These are phyloP conservation scores for Cairina moschata DNA, from an alignment of 2,113 vertebrate species.

Conservation along the genomic window DNA sequence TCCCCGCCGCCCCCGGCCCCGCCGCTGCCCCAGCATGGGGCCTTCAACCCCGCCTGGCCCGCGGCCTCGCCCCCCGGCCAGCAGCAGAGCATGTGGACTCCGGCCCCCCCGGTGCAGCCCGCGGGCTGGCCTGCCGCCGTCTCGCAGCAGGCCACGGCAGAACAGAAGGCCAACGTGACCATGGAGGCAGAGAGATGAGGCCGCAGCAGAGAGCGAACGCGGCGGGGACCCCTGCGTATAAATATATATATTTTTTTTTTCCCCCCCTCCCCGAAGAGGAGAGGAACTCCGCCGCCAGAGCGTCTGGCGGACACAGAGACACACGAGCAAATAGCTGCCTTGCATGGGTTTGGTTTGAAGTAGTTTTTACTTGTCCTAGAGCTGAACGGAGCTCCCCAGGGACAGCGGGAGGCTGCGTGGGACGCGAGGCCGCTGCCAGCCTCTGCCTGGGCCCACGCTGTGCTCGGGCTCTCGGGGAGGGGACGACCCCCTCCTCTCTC, in stretches of 20 bases:
- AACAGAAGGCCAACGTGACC: slow-evolving; percentile 91
- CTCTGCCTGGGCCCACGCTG: neutral
- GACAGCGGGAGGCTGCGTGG: slow-evolving; percentile 55
- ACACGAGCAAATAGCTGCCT: slow-evolving; percentile 59
- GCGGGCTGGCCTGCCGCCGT: slow-evolving; percentile 86
- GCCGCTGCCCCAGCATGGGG: slow-evolving; percentile 76
- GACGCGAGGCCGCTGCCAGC: neutral
- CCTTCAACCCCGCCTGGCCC: slow-evolving; percentile 83
- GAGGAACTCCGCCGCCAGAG: slow-evolving; percentile 59
- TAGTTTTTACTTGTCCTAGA: slow-evolving; percentile 67
- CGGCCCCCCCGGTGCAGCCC: slow-evolving; percentile 81
- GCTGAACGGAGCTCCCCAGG: slow-evolving; percentile 65
- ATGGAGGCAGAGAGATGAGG: slow-evolving; percentile 99
- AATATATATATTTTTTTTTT: neutral
- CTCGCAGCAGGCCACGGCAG: slow-evolving; percentile 82
- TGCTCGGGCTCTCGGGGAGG: neutral
- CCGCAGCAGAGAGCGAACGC: slow-evolving; percentile 31
- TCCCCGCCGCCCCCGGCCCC: slow-evolving; percentile 87
- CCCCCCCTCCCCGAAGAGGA: slow-evolving; percentile 20
- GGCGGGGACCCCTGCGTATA: slow-evolving; percentile 59
- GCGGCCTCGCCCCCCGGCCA: slow-evolving; percentile 83
- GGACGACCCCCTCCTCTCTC: neutral
- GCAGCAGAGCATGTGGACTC: slow-evolving; percentile 89
- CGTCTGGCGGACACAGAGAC: neutral
- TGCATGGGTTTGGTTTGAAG: slow-evolving; percentile 74